Evolutionary conservation across 2,113 vertebrate species (phyloP).

Genomic region (Calonectris borealis): DNA sequence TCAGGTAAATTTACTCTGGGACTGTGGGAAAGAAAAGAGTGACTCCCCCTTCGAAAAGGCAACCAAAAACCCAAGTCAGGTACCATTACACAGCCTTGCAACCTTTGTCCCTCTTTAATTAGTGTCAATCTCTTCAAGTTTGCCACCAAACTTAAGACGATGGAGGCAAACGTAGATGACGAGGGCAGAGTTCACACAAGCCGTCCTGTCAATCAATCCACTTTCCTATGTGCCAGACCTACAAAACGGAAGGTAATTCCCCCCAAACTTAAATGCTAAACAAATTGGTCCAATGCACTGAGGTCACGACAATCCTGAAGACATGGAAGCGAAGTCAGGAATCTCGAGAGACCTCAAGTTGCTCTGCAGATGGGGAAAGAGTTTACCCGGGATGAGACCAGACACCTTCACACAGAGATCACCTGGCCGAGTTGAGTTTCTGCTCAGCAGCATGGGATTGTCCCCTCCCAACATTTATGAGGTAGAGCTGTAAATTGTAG

Average conservation of each 20-base stretch:
- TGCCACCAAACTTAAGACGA: neutral
- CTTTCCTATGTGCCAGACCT: neutral
- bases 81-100: neutral
- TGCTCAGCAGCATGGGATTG: neutral
- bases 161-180: neutral
- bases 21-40: neutral
- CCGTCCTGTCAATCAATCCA: neutral
- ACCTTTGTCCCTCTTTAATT: neutral
- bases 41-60: neutral
- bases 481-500: neutral
- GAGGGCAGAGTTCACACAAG: neutral
- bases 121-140: neutral
- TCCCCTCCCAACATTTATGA: neutral
- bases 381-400: neutral
- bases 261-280: neutral
- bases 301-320: neutral
- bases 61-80: neutral
- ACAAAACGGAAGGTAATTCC: neutral
- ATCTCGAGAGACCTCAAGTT: neutral
- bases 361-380: neutral
- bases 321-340: fast-evolving
- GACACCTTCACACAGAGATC: neutral
- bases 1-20: neutral
- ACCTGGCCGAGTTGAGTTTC: neutral
- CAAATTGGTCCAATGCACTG: fast-evolving